Base-by-base conservation (phyloP, 2,888 invertebrate species). In the Chirona hameri region DNA sequence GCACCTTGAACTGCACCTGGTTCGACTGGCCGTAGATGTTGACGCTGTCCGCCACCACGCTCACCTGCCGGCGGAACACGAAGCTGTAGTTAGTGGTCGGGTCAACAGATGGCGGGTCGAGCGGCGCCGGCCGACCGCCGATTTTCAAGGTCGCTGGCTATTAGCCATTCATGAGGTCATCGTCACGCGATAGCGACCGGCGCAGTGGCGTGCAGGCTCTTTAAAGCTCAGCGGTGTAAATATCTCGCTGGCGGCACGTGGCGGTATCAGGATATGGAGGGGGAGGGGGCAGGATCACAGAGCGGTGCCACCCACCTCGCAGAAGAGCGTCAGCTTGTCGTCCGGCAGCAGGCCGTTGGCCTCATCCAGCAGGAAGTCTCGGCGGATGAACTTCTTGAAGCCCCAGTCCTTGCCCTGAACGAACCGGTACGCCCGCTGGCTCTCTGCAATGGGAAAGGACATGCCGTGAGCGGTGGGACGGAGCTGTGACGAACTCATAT, bases 321-420 rank as follows among this genome's bases (percentile, higher is more conserved):
- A 99, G 91, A 98, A 99, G 91, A 99, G 98, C 88, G 99, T 99
- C 89, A 99, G 91, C 90, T 98, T 98, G 89, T 99, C 99, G 89
- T 99, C 99, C 29, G 99, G 99, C 87, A 99, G 91, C 81, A 99
- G 92, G 86, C 99, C 99, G 89, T 99, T 99, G 84, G 97, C 96
- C 91, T 99, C 99, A 89, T 99, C 99, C 89, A 99, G 91, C 85
- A 99, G 92, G 90, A 99, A 99, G 90, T 99, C 99, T 90, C 99
- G 92, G 88, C 99, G 92, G 86, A 99, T 99, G 89, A 99, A 99
- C 90, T 99, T 99, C 90, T 99, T 99, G 91, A 99, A 99, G 84
- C 99, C 99, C 99, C 99, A 99, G 91, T 99, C 99, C 90, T 99
- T 99, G 87, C 99, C 99, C 91, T 99, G 99, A 85, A 99, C 99